phyloP scores from a whole-genome alignment of 2,888 invertebrate species.

The Cataglyphis cursor region DNA sequence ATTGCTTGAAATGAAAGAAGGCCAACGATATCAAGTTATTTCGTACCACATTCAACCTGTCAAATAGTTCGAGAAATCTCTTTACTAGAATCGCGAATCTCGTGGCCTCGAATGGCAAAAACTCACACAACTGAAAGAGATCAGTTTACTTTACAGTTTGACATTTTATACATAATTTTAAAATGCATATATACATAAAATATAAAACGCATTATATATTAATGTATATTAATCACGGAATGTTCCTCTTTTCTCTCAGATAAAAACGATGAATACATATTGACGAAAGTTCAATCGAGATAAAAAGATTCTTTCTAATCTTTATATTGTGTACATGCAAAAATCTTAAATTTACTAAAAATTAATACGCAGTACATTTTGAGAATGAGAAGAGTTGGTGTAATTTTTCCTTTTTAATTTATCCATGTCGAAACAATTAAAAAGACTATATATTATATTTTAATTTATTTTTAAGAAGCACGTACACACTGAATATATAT shows the following conservation, averaged over 20 bases:
- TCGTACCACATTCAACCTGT: slow-evolving; percentile 66
- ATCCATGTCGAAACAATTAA: not conserved
- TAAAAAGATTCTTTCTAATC: not conserved
- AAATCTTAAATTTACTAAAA: not conserved
- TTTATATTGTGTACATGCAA: not conserved
- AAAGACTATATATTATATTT: not conserved
- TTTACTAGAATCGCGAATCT: not conserved
- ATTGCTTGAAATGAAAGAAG: slow-evolving; percentile 73
- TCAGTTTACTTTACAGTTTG: not conserved
- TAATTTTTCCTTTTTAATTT: not conserved
- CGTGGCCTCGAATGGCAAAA: not conserved
- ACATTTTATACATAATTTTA: not conserved
- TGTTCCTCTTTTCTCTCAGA: too few species aligned
- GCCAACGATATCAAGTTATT: slow-evolving; percentile 73
- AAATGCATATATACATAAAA: not conserved
- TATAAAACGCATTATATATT: not conserved
- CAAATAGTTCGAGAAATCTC: slow-evolving; percentile 39
- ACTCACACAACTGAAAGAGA: not conserved
- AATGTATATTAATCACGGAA: too few species aligned
- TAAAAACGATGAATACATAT: not conserved
- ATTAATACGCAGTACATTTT: not conserved
- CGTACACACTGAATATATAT: not conserved
- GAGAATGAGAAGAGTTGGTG: not conserved
- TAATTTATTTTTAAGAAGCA: not conserved
- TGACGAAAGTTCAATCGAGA: not conserved